Base-by-base conservation (phyloP, 2,797 vertebrate genomes). In the Cuculus canorus region DNA sequence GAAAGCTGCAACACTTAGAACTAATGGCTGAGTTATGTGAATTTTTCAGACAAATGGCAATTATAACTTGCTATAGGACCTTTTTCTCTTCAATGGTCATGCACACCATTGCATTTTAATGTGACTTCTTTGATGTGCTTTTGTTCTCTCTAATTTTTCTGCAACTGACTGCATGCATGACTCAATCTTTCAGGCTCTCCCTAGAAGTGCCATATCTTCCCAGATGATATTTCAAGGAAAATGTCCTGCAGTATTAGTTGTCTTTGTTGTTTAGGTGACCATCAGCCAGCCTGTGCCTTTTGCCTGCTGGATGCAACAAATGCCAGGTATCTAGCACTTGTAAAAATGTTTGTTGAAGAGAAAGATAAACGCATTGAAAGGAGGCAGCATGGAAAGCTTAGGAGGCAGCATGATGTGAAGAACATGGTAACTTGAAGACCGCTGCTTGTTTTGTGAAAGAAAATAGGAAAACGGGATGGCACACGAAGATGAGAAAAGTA, bases 141-240 rank as follows among this genome's bases (percentile, higher is more conserved):
- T 91, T 86, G 69, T 81, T 65, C 57, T 85, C 41, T 71, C 23
- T 87, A 41, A 71, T 92, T 91, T 39, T 94, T 81, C 69, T 91
- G 65, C 27, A 65, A 59, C 69, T 86, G 84, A 27, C 41, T 89
- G 53, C 45, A 37, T 82, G 27, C 69, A 77, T 50, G 33, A 71
- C 48, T 81, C 35, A 57, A 2, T 65, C 43, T 77, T 84, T 60
- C 15, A 64, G 50, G 28, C 37, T 77, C 33, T 81, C 17, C 28
- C n/a, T 30, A 52, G 60, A 37, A 33, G 47, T 35, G 24, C 41
- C 15, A 5, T n/a, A 17, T 65, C 82, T 88, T 75, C 48, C 32
- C 82, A 77, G 86, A 41, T n/a, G 66, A 1, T 57, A 18, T 24
- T 76, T 23, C 48, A 22, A 60, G n/a, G 73, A 53, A 64, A 90